Evolutionary conservation across 2,888 invertebrate genomes (phyloP).

Genomic region (Cheilosia vernalis): DNA sequence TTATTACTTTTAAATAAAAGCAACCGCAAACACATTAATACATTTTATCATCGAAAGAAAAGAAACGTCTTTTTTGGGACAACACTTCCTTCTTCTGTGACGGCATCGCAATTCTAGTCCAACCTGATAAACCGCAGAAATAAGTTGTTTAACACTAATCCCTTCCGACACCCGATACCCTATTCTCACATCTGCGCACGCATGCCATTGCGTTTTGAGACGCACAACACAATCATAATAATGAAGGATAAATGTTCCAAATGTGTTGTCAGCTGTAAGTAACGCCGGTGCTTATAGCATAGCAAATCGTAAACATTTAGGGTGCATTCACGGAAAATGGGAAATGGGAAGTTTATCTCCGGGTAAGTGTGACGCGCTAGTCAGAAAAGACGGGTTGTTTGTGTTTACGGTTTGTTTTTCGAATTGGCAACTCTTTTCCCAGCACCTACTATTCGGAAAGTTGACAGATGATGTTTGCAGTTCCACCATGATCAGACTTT

Average conservation of each 20-base stretch:
- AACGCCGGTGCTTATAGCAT: slow-evolving; percentile 16
- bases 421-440: no score
- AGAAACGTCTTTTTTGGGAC: neutral
- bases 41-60: slow-evolving; percentile 6
- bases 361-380: neutral
- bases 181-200: slow-evolving; percentile 50
- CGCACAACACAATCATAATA: neutral
- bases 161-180: slow-evolving; percentile 33
- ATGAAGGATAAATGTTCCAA: slow-evolving; percentile 6
- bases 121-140: slow-evolving; percentile 30
- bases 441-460: no score
- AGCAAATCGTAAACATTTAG: slow-evolving; percentile 1
- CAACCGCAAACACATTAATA: neutral
- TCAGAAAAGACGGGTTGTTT: neutral
- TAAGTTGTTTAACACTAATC: slow-evolving; percentile 33
- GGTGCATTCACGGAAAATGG: neutral
- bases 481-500: no score
- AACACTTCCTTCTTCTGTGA: neutral
- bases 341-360: neutral
- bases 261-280: neutral
- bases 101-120: neutral
- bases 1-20: neutral
- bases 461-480: no score
- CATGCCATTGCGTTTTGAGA: slow-evolving; percentile 2
- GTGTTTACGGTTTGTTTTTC: no score